A percentile compares a stretch with the other conserved stretches of the same genome.
phyloP scores from a whole-genome alignment of 2,113 vertebrate genomes.

The Nymphicus hollandicus region DNA sequence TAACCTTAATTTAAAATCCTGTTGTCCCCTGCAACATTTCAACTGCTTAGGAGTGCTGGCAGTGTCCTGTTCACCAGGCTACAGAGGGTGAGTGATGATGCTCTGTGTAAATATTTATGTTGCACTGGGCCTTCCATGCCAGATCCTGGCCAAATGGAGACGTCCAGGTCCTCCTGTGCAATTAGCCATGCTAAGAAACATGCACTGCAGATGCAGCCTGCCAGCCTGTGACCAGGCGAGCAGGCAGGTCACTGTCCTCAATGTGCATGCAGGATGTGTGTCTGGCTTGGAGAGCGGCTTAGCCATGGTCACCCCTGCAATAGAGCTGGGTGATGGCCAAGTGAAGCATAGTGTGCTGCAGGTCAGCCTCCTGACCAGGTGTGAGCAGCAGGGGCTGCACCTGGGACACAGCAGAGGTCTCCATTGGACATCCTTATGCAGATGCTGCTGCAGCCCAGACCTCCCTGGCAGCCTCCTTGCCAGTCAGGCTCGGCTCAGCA shows the following conservation, averaged over 20 bases:
- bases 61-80: background rate
- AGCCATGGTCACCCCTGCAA: rapidly evolving
- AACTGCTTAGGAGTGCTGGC: background rate
- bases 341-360: background rate
- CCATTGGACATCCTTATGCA: background rate
- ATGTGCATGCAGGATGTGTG: background rate
- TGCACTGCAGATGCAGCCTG: background rate
- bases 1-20: background rate
- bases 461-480: background rate
- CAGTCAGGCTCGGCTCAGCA: background rate
- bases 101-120: background rate
- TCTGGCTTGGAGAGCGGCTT: rapidly evolving
- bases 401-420: background rate
- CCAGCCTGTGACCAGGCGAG: background rate
- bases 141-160: background rate
- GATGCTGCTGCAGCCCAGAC: background rate
- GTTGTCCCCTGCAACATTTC: constrained; percentile 7
- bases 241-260: background rate
- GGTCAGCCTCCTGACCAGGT: background rate
- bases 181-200: background rate
- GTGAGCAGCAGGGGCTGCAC: background rate
- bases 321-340: background rate
- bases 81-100: background rate
- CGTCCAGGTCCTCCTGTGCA: background rate
- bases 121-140: background rate